Percentiles rank a stretch among this genome's conserved stretches.
Conservation (phyloP, 2,797 vertebrate genomes). For the Tragopan temminckii region DNA sequence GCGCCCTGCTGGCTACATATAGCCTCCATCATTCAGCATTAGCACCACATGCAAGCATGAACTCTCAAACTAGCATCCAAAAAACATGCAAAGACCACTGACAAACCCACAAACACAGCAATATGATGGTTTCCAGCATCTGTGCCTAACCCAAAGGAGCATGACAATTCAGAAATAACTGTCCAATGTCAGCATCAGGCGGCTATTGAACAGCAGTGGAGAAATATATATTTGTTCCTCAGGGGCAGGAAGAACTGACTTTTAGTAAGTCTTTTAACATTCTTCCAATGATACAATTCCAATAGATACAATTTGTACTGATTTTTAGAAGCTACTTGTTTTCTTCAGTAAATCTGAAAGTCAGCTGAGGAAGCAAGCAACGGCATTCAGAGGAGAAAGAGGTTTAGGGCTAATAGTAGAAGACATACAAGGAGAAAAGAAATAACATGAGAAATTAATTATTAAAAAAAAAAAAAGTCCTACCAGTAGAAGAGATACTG, state of each 20-base stretch:
- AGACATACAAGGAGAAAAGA: background rate
- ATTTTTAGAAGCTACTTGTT: background rate
- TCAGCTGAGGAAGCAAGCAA: background rate
- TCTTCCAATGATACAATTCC: background rate
- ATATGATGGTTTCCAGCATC: background rate
- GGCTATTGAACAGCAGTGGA: background rate
- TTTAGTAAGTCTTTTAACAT: background rate
- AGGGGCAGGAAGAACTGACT: background rate
- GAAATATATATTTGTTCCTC: background rate
- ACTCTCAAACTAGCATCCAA: accelerated
- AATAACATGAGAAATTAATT: background rate
- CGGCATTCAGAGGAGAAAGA: background rate
- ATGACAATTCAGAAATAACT: accelerated
- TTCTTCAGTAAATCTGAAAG: background rate
- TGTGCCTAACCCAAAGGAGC: background rate
- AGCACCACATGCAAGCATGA: background rate
- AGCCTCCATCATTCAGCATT: background rate
- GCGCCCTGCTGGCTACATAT: background rate
- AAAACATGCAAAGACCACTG: background rate
- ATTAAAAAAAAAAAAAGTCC: background rate
- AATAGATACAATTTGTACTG: background rate
- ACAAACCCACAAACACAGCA: background rate
- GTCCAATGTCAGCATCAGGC: background rate
- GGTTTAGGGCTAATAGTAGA: background rate
- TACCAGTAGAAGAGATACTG: background rate